phyloP scores from a whole-genome alignment of 2,113 vertebrate genomes.

The Hydropotes inermis region DNA sequence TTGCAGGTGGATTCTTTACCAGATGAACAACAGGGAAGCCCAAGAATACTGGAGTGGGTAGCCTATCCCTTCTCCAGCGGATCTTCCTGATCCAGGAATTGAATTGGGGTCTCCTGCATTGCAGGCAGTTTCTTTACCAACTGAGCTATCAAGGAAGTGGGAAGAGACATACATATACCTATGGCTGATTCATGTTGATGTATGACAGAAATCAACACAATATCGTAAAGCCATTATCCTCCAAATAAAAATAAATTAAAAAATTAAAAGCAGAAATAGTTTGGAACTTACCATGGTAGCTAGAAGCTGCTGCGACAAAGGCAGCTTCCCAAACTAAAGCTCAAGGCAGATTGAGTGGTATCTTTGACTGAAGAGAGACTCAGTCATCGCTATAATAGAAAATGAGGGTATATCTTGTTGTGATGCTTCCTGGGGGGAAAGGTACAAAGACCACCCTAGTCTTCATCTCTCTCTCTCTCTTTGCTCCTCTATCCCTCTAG shows the following conservation, averaged over 20 bases:
- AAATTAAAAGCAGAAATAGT: background rate
- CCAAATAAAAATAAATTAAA: too few species aligned
- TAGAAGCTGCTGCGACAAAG: background rate
- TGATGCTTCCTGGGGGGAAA: background rate
- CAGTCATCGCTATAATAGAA: background rate
- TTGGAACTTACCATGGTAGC: background rate
- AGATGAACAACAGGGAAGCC: too few species aligned
- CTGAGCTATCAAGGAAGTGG: background rate
- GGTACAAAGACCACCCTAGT: background rate
- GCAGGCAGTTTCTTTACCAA: background rate
- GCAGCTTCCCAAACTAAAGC: too few species aligned
- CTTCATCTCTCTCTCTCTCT: background rate
- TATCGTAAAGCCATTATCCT: too few species aligned
- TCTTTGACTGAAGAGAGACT: background rate
- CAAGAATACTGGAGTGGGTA: too few species aligned
- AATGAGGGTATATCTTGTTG: background rate
- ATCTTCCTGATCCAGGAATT: too few species aligned
- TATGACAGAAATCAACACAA: too few species aligned
- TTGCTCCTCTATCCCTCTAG: background rate
- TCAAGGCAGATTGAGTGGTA: background rate
- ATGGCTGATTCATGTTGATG: too few species aligned
- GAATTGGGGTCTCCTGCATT: too few species aligned
- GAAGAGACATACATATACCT: too few species aligned
- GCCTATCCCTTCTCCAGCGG: too few species aligned
- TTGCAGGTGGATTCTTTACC: background rate